Conservation (phyloP, 2,797 vertebrate species). For the Trachurus trachurus region DNA sequence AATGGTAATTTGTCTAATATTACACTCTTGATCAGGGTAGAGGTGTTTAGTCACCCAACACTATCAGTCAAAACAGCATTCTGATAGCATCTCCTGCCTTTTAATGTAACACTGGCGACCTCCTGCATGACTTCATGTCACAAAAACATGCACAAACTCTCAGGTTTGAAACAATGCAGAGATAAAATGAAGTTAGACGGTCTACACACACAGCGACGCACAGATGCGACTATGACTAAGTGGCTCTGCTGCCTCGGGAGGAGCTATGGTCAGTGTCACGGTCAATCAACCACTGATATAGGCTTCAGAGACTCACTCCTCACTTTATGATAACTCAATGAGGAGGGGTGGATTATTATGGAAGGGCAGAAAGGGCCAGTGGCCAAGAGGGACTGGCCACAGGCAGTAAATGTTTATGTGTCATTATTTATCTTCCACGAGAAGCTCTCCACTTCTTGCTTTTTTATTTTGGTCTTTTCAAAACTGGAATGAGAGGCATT, state of each 20-base stretch:
- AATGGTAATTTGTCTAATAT: slow-evolving; percentile 31
- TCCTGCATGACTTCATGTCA: slow-evolving; percentile 29
- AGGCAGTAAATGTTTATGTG: slow-evolving; percentile 85
- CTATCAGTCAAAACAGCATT: slow-evolving; percentile 19
- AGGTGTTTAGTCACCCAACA: background rate
- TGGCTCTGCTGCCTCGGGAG: slow-evolving; percentile 44
- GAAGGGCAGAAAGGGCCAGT: slow-evolving; percentile 49
- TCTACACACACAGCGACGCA: slow-evolving; percentile 48
- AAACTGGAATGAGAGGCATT: slow-evolving; percentile 70
- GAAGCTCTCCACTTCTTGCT: slow-evolving; percentile 62
- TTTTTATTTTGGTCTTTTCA: slow-evolving; percentile 75
- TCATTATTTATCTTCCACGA: slow-evolving; percentile 73
- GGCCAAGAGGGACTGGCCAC: slow-evolving; percentile 68
- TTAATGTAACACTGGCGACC: slow-evolving; percentile 9
- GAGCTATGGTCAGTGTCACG: slow-evolving; percentile 55
- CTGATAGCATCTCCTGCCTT: slow-evolving; percentile 23
- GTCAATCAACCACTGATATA: slow-evolving; percentile 73
- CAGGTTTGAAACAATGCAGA: slow-evolving; percentile 27
- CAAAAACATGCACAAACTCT: slow-evolving; percentile 16
- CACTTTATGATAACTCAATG: slow-evolving; percentile 73
- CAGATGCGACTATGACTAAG: slow-evolving; percentile 42
- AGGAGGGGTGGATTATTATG: slow-evolving; percentile 45
- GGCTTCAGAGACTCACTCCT: slow-evolving; percentile 59
- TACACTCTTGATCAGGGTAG: slow-evolving; percentile 12
- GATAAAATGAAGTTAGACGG: slow-evolving; percentile 60